phyloP scores from a whole-genome alignment of 2,888 invertebrate species.

The Leuctra nigra region DNA sequence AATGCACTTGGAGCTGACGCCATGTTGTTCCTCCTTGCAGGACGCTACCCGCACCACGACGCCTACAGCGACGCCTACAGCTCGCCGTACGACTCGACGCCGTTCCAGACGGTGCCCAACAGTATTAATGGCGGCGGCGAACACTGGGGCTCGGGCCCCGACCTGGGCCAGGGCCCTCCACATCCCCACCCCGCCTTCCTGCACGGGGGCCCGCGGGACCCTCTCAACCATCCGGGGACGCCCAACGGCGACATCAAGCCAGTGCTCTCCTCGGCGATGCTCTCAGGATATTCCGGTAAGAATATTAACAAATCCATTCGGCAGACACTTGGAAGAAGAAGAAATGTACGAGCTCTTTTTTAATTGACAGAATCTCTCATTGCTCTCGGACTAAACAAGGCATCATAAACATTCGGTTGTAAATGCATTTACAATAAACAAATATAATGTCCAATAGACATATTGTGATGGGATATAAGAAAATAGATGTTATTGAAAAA shows the following conservation, averaged over 20 bases:
- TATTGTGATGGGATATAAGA: too few species aligned
- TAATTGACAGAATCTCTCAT: too few species aligned
- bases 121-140: constrained; percentile 36
- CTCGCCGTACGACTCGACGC: constrained; percentile 55
- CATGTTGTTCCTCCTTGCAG: constrained; percentile 27
- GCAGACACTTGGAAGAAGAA: too few species aligned
- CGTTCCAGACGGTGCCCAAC: constrained; percentile 68
- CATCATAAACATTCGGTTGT: too few species aligned
- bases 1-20: neutral
- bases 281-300: constrained; percentile 47
- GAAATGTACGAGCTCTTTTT: too few species aligned
- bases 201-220: constrained; percentile 36
- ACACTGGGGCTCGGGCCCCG: constrained; percentile 42
- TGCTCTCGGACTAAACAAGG: too few species aligned
- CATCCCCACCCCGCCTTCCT: constrained; percentile 36
- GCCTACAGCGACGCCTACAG: constrained; percentile 46
- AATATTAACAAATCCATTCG: too few species aligned
- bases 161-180: constrained; percentile 26
- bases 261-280: constrained; percentile 53
- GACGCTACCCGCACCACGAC: constrained; percentile 40
- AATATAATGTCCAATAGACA: too few species aligned
- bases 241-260: constrained; percentile 47
- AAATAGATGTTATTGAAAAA: too few species aligned
- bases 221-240: constrained; percentile 44
- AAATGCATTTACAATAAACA: too few species aligned